Evolutionary conservation across 2,113 vertebrate species (phyloP), one percentile per base, ranked within the genome.

Genomic region (Microtus pennsylvanicus): DNA sequence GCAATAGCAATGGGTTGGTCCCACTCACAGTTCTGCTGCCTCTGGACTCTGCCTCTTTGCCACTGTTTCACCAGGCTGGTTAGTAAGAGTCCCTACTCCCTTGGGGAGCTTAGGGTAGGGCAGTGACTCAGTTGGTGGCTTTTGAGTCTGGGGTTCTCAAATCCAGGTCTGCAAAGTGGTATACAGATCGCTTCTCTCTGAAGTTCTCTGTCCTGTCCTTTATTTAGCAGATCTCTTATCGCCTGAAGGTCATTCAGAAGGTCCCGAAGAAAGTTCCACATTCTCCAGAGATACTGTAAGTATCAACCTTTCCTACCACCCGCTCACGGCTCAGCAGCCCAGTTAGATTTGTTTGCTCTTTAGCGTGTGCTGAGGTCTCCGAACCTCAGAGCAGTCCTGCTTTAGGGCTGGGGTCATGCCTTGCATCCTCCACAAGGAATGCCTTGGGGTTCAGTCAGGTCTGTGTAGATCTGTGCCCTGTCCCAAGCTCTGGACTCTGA

Each of bases 241-340:
- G 7, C 42, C 33, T 4, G 1, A 72, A 52, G 52, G 30, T 55
- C 13, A 76, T 16, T 30, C 14, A 26, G 11, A 42, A 42, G 45
- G 2, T 55, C 26, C 52, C 74, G 6, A 76, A 45, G 74, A 28
- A 81, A 90, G 77, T n/a, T 70, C 24, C 7, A n/a, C 33, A 47
- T 50, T 33, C 12, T 50, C 87, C 5, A 28, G 82, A 28, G 90
- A 45, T 9, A 3, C 19, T 35, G 2, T n/a, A 38, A 24, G 14
- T 3, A 16, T 45, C 61, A 13, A 11, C n/a, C 55, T 28, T 50
- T 67, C 87, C 4, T 0, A 3, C 38, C 30, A n/a, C 58, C 8
- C 1, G 35, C n/a, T 74, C 26, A 16, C 0, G 11, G 11, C n/a
- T 42, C 14, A 19, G 17, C 0, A 33, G n/a, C 58, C 19, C 13